phyloP scores from a whole-genome alignment of 2,113 vertebrate species.

The Kobus ellipsiprymnus region DNA sequence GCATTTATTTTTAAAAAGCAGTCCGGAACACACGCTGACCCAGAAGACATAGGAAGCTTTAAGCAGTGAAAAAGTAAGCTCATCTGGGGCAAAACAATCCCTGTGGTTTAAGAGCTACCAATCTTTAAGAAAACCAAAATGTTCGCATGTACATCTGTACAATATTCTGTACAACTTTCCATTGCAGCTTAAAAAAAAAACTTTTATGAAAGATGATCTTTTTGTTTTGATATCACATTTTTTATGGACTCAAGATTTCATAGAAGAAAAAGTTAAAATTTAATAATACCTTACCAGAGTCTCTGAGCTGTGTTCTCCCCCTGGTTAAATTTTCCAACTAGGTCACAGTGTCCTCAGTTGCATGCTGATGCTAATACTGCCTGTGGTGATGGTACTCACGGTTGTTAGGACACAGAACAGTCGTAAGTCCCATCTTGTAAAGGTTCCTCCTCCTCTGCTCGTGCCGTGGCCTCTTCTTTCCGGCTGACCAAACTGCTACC shows the following conservation, averaged over 20 bases:
- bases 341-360: constrained; percentile 45
- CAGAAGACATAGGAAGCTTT: constrained; percentile 9
- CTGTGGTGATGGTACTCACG: background rate
- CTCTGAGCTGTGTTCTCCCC: constrained; percentile 33
- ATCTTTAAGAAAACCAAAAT: constrained; percentile 54
- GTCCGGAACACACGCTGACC: background rate
- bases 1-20: constrained; percentile 38
- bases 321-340: constrained; percentile 2
- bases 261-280: constrained; percentile 54
- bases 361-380: constrained; percentile 42
- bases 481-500: constrained; percentile 56
- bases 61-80: constrained; percentile 60
- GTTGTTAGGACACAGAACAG: constrained; percentile 90
- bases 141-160: constrained; percentile 32
- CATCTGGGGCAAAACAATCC: background rate
- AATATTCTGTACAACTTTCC: constrained; percentile 60
- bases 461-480: constrained; percentile 81
- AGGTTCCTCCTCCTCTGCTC: constrained; percentile 81
- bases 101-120: constrained; percentile 28
- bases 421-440: constrained; percentile 92
- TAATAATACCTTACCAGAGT: constrained; percentile 39
- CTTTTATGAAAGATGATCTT: constrained; percentile 43
- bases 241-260: constrained; percentile 60
- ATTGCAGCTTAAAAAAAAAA: constrained; percentile 45
- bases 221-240: constrained; percentile 67